Evolutionary conservation across 2,113 vertebrate genomes (phyloP).

Genomic region (Marmota monax): DNA sequence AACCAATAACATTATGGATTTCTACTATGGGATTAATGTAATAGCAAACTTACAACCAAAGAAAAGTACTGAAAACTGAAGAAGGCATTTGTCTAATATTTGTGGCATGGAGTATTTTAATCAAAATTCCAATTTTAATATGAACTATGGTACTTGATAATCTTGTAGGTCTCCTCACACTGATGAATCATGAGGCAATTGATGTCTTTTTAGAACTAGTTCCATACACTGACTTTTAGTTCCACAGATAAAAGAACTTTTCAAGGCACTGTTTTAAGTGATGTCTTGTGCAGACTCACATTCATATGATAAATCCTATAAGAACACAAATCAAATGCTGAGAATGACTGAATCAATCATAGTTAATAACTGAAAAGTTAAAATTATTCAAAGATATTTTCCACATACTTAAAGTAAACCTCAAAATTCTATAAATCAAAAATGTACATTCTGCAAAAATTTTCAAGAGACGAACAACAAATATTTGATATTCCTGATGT

Average conservation of each 20-base stretch:
- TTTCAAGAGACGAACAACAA: constrained; percentile 8
- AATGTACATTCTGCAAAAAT: background rate
- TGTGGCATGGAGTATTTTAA: constrained; percentile 3
- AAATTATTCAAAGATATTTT: constrained; percentile 54
- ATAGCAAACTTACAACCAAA: constrained; percentile 27
- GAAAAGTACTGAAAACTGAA: background rate
- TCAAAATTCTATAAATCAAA: constrained; percentile 48
- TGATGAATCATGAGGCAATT: constrained; percentile 10
- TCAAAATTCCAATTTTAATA: background rate
- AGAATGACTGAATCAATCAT: background rate
- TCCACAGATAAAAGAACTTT: background rate
- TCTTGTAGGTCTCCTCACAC: background rate
- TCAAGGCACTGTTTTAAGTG: constrained; percentile 25
- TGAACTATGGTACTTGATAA: background rate
- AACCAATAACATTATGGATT: background rate
- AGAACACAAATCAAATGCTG: background rate
- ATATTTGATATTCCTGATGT: background rate
- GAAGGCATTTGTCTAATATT: background rate
- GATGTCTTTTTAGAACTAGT: background rate
- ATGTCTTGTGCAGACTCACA: background rate
- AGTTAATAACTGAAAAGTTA: background rate
- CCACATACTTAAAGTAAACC: constrained; percentile 20
- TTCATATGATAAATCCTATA: background rate
- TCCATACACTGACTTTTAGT: background rate
- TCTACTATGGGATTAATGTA: constrained; percentile 67